A percentile compares a stretch with the other conserved stretches of the same genome.
phyloP scores from a whole-genome alignment of 2,888 invertebrate species.

The Xylophagus ater region DNA sequence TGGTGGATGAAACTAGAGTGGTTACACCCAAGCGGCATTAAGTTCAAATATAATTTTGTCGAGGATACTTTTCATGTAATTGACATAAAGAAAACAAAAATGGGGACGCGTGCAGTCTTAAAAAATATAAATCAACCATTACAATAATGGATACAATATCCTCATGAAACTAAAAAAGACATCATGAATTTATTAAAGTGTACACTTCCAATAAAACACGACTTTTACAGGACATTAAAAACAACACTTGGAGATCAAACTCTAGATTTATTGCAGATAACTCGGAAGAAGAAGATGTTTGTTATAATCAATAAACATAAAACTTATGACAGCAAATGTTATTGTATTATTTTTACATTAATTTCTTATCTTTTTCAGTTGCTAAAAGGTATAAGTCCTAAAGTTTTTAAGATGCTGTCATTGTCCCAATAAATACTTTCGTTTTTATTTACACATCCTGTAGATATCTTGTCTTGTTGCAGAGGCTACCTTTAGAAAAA shows the following conservation, averaged over 20 bases:
- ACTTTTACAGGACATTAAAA: slow-evolving; percentile 2
- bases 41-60: no score
- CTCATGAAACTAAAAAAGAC: no score
- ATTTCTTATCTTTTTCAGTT: slow-evolving; percentile 5
- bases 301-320: slow-evolving; percentile 3
- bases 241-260: slow-evolving; percentile 1
- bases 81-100: no score
- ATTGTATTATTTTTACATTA: background rate
- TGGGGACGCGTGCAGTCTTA: no score
- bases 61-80: no score
- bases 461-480: no score
- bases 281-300: slow-evolving; percentile 6
- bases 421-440: background rate
- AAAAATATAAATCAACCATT: no score
- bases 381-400: slow-evolving; percentile 3
- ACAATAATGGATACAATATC: no score
- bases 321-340: background rate
- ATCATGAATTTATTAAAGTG: no score
- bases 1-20: no score
- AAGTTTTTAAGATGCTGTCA: slow-evolving; percentile 1
- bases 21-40: no score
- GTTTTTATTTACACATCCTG: slow-evolving; percentile 5
- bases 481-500: no score
- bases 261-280: slow-evolving; percentile 6
- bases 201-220: background rate